These are phyloP conservation scores for Ailurus styani DNA, from an alignment of 2,113 vertebrate species.

Conservation along the genomic window DNA sequence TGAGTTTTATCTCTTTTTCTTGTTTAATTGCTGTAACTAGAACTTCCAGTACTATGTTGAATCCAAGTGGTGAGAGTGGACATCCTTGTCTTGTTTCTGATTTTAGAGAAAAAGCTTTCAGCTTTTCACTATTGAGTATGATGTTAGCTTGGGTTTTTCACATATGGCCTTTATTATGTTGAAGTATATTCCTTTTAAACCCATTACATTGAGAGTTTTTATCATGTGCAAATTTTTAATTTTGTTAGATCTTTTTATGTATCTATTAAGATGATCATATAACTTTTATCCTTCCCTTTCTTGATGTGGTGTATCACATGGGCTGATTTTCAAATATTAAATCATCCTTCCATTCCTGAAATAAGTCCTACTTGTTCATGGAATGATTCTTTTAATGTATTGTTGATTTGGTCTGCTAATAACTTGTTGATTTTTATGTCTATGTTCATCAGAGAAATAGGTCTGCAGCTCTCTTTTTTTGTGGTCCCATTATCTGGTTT, in stretches of 20 bases:
- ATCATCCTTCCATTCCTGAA: background rate
- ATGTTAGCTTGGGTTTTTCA: background rate
- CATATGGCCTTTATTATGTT: background rate
- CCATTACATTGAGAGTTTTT: background rate
- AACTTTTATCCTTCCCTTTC: background rate
- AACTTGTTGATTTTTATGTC: background rate
- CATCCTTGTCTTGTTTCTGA: background rate
- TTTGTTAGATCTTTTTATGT: background rate
- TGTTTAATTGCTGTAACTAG: background rate
- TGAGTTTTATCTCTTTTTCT: background rate
- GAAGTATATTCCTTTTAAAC: background rate
- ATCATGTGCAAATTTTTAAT: background rate
- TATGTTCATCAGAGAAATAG: background rate
- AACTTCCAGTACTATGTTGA: background rate
- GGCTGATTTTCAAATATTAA: background rate
- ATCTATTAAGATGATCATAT: background rate
- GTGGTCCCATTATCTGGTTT: background rate
- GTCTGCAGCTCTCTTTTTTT: background rate
- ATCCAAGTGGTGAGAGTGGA: background rate
- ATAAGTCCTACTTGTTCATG: background rate
- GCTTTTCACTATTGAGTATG: background rate
- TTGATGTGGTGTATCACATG: background rate
- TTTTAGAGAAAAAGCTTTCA: background rate
- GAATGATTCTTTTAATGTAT: background rate
- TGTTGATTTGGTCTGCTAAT: background rate